A percentile compares a stretch with the other conserved stretches of the same genome.
These are phyloP conservation scores for Lepus oiostolus DNA, from an alignment of 2,797 vertebrate genomes.

Conservation along the genomic window DNA sequence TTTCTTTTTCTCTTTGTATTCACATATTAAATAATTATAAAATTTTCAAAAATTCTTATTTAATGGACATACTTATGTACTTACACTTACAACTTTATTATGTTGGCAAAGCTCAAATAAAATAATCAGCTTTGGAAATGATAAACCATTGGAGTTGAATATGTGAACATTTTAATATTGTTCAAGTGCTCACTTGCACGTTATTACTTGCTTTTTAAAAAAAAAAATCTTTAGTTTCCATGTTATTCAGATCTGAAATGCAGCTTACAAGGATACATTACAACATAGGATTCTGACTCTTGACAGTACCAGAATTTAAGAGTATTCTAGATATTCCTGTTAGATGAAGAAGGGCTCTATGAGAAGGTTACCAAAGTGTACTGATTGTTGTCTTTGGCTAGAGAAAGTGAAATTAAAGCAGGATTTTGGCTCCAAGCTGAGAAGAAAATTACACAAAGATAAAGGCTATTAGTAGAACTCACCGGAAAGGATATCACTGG, in stretches of 20 bases:
- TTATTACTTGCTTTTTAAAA: not conserved
- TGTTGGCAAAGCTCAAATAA: not conserved
- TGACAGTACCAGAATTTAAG: not conserved
- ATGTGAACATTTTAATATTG: not conserved
- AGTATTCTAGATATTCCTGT: not conserved
- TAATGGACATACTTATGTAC: not conserved
- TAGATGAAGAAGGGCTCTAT: not conserved
- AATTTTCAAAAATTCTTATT: not conserved
- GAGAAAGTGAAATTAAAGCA: slow-evolving; percentile 62
- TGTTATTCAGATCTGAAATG: not conserved
- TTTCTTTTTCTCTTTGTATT: not conserved
- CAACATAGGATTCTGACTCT: not conserved
- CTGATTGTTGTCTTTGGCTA: not conserved
- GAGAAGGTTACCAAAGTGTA: not conserved
- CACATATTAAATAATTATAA: not conserved
- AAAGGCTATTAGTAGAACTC: slow-evolving; percentile 33
- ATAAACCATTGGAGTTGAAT: not conserved
- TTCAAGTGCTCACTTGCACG: not conserved
- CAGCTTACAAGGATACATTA: not conserved
- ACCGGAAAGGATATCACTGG: not conserved
- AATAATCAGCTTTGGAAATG: not conserved
- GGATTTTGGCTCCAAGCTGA: not conserved
- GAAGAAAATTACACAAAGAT: slow-evolving; percentile 58
- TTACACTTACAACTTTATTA: not conserved
- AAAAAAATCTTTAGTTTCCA: not conserved